phyloP scores from a whole-genome alignment of 2,888 invertebrate genomes.

The Sminthurides aquaticus region DNA sequence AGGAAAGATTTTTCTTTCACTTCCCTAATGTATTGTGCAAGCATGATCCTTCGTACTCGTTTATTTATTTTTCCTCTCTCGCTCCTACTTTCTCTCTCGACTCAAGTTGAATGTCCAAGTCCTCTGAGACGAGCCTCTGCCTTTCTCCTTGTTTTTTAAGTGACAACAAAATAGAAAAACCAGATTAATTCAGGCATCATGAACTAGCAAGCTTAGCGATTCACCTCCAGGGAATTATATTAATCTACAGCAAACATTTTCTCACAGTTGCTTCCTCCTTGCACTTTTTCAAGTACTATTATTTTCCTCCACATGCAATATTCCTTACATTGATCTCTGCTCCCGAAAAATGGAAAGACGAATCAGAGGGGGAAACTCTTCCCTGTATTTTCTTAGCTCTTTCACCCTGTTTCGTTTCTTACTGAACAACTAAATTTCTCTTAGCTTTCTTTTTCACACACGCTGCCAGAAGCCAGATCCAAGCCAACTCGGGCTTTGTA shows the following conservation, averaged over 20 bases:
- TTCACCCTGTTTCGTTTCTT: too few relatives aligned
- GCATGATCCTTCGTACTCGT: not conserved
- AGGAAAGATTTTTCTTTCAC: too few relatives aligned
- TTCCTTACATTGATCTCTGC: too few relatives aligned
- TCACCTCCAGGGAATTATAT: conserved; percentile 40
- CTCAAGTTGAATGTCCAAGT: not conserved
- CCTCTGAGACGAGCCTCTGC: not conserved
- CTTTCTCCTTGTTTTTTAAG: conserved; percentile 12
- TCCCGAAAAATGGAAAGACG: too few relatives aligned
- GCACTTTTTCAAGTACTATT: not conserved
- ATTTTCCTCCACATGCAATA: too few relatives aligned
- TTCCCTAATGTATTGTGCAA: not conserved
- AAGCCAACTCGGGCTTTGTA: too few relatives aligned
- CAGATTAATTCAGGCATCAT: conserved; percentile 43
- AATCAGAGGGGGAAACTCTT: too few relatives aligned
- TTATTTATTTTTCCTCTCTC: not conserved
- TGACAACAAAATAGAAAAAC: conserved; percentile 40
- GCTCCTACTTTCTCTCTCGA: not conserved
- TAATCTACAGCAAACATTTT: conserved; percentile 26
- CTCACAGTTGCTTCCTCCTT: not conserved
- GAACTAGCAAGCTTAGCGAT: conserved; percentile 36
- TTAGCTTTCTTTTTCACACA: too few relatives aligned
- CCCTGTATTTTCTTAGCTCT: too few relatives aligned
- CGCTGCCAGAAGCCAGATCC: too few relatives aligned
- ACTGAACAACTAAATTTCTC: too few relatives aligned